A percentile compares a stretch with the other conserved stretches of the same genome.
Evolutionary conservation across 2,113 vertebrate species (phyloP).

Genomic region (Prunella himalayana): DNA sequence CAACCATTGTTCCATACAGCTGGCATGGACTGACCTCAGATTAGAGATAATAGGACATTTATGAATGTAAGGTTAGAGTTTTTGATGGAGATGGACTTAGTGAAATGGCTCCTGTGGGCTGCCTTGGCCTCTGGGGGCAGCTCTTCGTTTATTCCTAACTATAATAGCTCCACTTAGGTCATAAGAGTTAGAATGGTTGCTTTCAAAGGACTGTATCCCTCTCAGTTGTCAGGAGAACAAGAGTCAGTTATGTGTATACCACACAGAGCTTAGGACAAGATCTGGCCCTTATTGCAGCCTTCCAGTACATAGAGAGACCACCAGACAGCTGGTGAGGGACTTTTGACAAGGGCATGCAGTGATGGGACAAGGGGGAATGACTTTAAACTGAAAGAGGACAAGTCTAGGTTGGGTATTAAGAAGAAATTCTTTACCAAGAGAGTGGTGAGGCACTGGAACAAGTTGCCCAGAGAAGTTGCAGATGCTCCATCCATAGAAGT

Average conservation of each 20-base stretch:
- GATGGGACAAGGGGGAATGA: neutral
- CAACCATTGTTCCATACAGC: neutral
- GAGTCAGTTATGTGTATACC: neutral
- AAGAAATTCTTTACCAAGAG: neutral
- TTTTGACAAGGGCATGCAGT: neutral
- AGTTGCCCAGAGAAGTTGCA: neutral
- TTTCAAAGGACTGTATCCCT: neutral
- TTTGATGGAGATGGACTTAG: neutral
- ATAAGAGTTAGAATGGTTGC: neutral
- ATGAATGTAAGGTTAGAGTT: neutral
- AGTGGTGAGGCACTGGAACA: neutral
- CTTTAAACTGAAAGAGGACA: neutral
- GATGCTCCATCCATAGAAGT: fast-evolving
- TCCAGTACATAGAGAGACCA: neutral
- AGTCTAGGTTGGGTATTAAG: neutral
- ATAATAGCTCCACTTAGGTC: neutral
- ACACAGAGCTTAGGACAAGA: neutral
- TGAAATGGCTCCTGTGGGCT: neutral
- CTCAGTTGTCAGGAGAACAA: neutral
- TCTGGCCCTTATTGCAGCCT: neutral
- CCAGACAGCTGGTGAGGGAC: neutral
- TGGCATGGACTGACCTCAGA: neutral
- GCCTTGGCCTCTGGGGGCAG: neutral
- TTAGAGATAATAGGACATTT: neutral
- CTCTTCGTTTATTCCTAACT: neutral